Evolutionary conservation across 1,140 invertebrate genomes (phyloP), one percentile per base, ranked within the genome.

Genomic region (Leptinotarsa defecta): DNA sequence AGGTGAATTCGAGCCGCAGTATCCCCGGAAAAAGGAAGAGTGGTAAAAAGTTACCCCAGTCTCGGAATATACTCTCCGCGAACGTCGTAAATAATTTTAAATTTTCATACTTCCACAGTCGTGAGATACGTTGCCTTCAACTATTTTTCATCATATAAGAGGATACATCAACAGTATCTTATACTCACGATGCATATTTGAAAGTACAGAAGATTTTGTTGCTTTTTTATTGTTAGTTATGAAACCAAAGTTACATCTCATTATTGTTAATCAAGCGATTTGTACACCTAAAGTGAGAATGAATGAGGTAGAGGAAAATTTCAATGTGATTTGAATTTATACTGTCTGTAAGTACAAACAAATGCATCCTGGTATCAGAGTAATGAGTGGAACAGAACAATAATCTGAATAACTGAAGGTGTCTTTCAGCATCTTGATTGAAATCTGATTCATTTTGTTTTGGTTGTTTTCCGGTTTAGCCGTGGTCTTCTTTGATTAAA

Each of bases 21-120:
- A 34, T 34, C 27, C 5, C 17, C 61, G 17, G 61, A 62, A 62
- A 62, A 19, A 15, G 63, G 15, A 19, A 19, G 20, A 65, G 19
- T 27, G 20, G 19, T 22, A 20, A 65, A 22, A 24, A 27, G 17
- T 24, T 27, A 20, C 13, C 20, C n/a, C 22, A 65, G 13, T 8
- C 24, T 65, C 63, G 15, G n/a, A 65, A 13, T 65, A 19, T 65
- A 65, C 24, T 65, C 24, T 22, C 2, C 20, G 20, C 20, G 24
- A 65, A 27, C 13, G 20, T 65, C 63, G 63, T 65, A 65, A 65
- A 65, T 65, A 24, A 65, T 65, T 65, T 65, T 65, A 65, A 65
- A 65, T 19, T 65, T 65, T 65, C 24, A 65, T 65, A 15, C 63
- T 27, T 27, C 2, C 13, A 24, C 20, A 22, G 2, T 22, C 63